Percentiles rank a stretch among this genome's conserved stretches.
Evolutionary conservation across 30 jellyfish, hydroid and myxozoan genomes (phyloP).

Genomic region (Mastigias papua): DNA sequence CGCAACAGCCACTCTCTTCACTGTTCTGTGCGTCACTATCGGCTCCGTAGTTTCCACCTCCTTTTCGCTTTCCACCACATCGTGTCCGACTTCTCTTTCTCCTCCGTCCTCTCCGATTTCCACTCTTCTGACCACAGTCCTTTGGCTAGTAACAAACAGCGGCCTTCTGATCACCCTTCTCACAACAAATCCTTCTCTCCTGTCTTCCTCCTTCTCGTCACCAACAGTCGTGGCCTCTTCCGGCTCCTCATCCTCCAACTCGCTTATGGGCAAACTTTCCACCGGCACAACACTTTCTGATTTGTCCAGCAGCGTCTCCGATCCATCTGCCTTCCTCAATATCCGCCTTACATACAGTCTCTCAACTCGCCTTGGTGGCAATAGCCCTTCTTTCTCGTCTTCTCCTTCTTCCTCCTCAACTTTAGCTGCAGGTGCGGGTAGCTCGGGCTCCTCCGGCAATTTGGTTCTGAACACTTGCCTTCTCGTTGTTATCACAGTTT

Average conservation of each 20-base stretch:
- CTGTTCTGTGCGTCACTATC: conserved; percentile 65
- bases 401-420: too few species aligned
- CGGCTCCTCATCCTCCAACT: conserved; percentile 20
- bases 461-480: too few species aligned
- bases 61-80: conserved; percentile 53
- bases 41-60: conserved; percentile 58
- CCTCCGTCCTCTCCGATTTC: conserved; percentile 42
- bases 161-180: conserved; percentile 78
- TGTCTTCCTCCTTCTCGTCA: conserved; percentile 37
- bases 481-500: too few species aligned
- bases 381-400: background rate
- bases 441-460: too few species aligned
- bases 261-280: conserved; percentile 16
- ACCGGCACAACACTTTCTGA: conserved; percentile 76
- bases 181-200: conserved; percentile 41
- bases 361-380: conserved; percentile 71
- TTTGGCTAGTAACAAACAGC: conserved; percentile 75
- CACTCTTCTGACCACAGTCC: conserved; percentile 61
- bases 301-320: conserved; percentile 71
- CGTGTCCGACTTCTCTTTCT: conserved; percentile 55
- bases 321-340: conserved; percentile 83
- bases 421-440: too few species aligned
- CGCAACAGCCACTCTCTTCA: conserved; percentile 68
- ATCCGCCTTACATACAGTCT: conserved; percentile 81
- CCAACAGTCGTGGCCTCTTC: background rate